Evolutionary conservation across 2,797 vertebrate species (phyloP).

Genomic region (Poeciliopsis presidionis): DNA sequence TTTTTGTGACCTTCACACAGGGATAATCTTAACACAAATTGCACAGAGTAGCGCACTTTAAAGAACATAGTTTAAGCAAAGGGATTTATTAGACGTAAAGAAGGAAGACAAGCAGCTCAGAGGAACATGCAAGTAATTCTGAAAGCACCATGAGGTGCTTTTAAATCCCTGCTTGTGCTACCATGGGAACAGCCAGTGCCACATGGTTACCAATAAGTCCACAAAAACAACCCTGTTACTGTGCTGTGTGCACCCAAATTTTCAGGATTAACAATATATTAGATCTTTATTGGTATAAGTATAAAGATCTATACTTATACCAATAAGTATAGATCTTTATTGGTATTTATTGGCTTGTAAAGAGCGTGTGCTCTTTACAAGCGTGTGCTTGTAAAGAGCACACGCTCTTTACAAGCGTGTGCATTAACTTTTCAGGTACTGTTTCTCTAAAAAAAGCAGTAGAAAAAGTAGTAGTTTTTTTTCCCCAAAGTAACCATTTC

Average conservation of each 20-base stretch:
- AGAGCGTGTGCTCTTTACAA: too few relatives aligned
- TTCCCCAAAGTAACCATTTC: neutral
- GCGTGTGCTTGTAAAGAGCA: too few relatives aligned
- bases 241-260: neutral
- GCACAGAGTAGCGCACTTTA: conserved; percentile 70
- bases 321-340: too few relatives aligned
- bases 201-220: conserved; percentile 13
- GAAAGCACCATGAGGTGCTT: conserved; percentile 55
- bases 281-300: neutral
- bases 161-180: conserved; percentile 65
- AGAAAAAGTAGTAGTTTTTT: neutral
- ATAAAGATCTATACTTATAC: too few relatives aligned
- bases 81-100: conserved; percentile 58
- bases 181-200: conserved; percentile 54
- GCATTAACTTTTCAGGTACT: neutral
- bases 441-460: neutral
- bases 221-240: conserved; percentile 3
- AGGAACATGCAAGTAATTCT: conserved; percentile 46
- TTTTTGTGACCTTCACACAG: conserved; percentile 39
- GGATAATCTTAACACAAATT: conserved; percentile 20
- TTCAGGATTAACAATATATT: neutral
- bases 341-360: too few relatives aligned
- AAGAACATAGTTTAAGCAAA: conserved; percentile 76
- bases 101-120: conserved; percentile 29
- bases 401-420: too few relatives aligned